Evolutionary conservation across 2,113 vertebrate genomes (phyloP), one percentile per base, ranked within the genome.

Genomic region (Elephantulus edwardii): DNA sequence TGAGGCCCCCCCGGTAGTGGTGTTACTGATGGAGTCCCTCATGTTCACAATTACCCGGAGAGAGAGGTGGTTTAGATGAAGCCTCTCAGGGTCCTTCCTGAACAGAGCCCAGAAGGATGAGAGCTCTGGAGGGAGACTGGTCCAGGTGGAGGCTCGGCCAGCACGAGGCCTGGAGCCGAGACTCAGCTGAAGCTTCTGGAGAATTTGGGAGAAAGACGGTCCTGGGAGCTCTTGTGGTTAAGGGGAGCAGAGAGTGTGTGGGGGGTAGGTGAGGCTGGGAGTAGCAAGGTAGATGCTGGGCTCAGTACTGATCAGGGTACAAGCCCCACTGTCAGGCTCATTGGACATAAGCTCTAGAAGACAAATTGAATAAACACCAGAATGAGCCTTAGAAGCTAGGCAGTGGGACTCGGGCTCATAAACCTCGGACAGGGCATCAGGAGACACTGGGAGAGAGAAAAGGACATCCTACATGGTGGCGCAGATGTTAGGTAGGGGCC

Each of bases 141-240:
- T 7, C 56, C 14, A 33, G 38, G 52, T 28, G 10, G n/a, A 40
- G 6, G 56, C 20, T 58, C 20, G 20, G 35, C 14, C 42, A 1
- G 19, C 35, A 33, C n/a, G 0, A 24, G 8, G 22, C 7, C 46
- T 5, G 0, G 20, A 46, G 22, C 33, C 16, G 14, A 12, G 70
- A 3, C 6, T 0, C 4, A 44, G 44, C 33, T 11, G 24, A 79
- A 16, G 58, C 14, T 10, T 5, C 0, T 0, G 26, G 16, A 26
- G 56, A 8, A 16, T 0, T 11, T 1, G 24, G 20, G 33, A 50
- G n/a, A 5, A 60, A 4, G 20, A 11, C 42, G 3, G 70, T 20
- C 0, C 0, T 70, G 28, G 77, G n/a, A 6, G n/a, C 0, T 1
- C 4, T 82, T 0, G 0, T 5, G 19, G 86, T 16, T 35, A 4